Evolutionary conservation across 2,113 vertebrate species (phyloP).

Genomic region (Panurus biarmicus): DNA sequence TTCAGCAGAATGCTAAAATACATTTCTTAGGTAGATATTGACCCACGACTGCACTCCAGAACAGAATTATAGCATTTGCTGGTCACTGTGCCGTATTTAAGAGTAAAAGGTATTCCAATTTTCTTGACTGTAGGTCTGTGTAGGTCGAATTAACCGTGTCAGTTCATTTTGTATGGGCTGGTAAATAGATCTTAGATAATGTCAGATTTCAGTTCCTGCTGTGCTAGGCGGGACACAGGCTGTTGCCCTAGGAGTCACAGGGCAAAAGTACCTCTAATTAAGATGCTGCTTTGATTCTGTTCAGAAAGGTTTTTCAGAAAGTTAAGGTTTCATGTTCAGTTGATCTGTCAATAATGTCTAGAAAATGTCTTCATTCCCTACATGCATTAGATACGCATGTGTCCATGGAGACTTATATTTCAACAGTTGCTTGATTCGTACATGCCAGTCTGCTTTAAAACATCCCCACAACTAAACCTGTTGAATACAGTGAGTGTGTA

Average conservation of each 20-base stretch:
- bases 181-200: neutral
- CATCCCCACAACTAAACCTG: neutral
- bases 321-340: neutral
- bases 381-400: neutral
- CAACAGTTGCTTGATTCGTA: neutral
- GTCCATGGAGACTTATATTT: neutral
- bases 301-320: neutral
- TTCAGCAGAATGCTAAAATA: neutral
- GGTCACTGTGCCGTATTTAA: neutral
- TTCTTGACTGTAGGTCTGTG: neutral
- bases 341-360: neutral
- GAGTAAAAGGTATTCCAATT: neutral
- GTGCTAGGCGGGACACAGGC: neutral
- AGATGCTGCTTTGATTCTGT: neutral
- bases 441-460: neutral
- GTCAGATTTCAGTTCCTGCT: neutral
- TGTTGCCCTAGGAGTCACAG: neutral
- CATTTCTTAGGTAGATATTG: neutral
- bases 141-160: neutral
- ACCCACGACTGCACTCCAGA: fast-evolving
- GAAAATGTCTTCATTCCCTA: neutral
- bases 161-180: neutral
- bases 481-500: neutral
- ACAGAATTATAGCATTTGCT: neutral
- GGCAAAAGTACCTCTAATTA: neutral